Evolutionary conservation across 2,113 vertebrate species (phyloP), one percentile per base, ranked within the genome.

Genomic region (Reinhardtius hippoglossoides): DNA sequence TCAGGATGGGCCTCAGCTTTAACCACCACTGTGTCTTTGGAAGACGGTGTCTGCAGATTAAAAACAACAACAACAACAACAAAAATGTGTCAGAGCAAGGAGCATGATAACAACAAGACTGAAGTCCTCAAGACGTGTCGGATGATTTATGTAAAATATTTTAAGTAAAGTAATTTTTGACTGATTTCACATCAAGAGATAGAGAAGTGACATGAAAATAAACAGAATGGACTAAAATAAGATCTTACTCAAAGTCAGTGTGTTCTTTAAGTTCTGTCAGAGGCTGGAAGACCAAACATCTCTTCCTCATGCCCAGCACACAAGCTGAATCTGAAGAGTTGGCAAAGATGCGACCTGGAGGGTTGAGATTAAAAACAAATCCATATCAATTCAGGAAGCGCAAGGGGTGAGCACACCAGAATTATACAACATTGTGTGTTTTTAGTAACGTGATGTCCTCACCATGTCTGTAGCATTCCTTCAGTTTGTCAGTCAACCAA

Each of bases 1-100:
- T 98, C 46, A 97, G 90, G 91, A 97, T 95, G 79, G 97, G 96
- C 21, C 96, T 94, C 80, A 97, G 92, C 78, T 82, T 96, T 58
- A 97, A 88, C 97, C 97, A 97, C 97, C 97, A 98, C 88, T 97
- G 95, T 23, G 86, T 79, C 89, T 94, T 96, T 40, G 97, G 96
- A 81, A 98, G 90, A 83, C 97, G 96, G 73, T 97, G 97, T 54
- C 97, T 98, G 88, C 23, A 55, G 44, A 71, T 26, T 14, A 54
- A 16, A 9, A 54, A 13, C 27, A 14, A 13, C 27, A 31, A 31
- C 27, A 31, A 7, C 27, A 31, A 31, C 31, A 31, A 31, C 4
- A 37, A 40, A 77, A 52, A 26, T 40, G 14, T 44, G 50, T 72
- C 18, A 81, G 58, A 55, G n/a, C 26, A 35, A 73, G n/a, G 20